Evolutionary conservation across 1,140 invertebrate genomes (phyloP), one percentile per base, ranked within the genome.

Genomic region (Tribolium madens): DNA sequence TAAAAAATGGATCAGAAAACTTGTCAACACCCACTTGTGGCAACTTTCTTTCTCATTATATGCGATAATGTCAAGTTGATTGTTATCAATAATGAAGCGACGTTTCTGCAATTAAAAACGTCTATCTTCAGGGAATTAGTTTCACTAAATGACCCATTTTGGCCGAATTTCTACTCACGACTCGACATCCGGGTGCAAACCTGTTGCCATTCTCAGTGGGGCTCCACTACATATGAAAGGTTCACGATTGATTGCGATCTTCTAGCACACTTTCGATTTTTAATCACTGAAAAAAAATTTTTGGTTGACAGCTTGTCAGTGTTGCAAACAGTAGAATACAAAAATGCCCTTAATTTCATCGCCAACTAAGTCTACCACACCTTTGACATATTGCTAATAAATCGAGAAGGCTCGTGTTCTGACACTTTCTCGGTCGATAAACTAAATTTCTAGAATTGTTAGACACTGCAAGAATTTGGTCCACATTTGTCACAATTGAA

Each of bases 261-360:
- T 57, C 2, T n/a, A 42, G 14, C 17, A 57, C 52, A 57, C 52
- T 57, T 57, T 57, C 52, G 52, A 57, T 52, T 52, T 52, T 52
- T n/a, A n/a, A n/a, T n/a, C n/a, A n/a, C n/a, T n/a, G n/a, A n/a
- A n/a, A n/a, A n/a, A n/a, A n/a, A n/a, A n/a, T n/a, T n/a, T n/a
- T n/a, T n/a, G n/a, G n/a, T n/a, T n/a, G n/a, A n/a, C n/a, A n/a
- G n/a, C n/a, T n/a, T n/a, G n/a, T n/a, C n/a, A n/a, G n/a, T n/a
- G n/a, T n/a, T n/a, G n/a, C n/a, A n/a, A n/a, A n/a, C n/a, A n/a
- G n/a, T n/a, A n/a, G n/a, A n/a, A n/a, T n/a, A n/a, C n/a, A n/a
- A n/a, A n/a, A n/a, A n/a, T n/a, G n/a, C n/a, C n/a, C n/a, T n/a
- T n/a, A n/a, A n/a, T n/a, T n/a, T n/a, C n/a, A n/a, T n/a, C n/a